Conservation (phyloP, 2,888 invertebrate genomes). For the Cryptocephalus moraei region DNA sequence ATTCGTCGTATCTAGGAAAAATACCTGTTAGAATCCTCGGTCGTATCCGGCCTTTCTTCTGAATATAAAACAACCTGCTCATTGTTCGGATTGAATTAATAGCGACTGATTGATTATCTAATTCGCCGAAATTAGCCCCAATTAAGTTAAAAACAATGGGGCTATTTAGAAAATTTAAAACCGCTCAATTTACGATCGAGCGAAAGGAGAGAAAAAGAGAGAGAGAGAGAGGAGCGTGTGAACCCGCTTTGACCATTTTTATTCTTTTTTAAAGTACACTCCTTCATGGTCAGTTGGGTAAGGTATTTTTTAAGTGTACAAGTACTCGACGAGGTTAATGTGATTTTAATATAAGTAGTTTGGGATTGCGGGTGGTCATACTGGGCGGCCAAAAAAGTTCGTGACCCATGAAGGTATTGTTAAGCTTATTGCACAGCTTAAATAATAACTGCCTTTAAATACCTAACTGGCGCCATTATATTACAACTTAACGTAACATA, state of each 20-base stretch:
- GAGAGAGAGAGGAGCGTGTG: slow-evolving; percentile 7
- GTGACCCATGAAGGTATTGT: too few species aligned
- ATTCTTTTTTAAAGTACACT: neutral
- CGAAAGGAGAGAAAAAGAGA: neutral
- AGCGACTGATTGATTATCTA: slow-evolving; percentile 15
- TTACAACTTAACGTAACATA: too few species aligned
- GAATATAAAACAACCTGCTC: slow-evolving; percentile 7
- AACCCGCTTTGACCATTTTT: slow-evolving; percentile 10
- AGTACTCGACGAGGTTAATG: too few species aligned
- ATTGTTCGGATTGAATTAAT: slow-evolving; percentile 13
- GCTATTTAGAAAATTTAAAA: slow-evolving; percentile 11
- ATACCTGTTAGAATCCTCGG: too few species aligned
- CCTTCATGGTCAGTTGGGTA: slow-evolving; percentile 13
- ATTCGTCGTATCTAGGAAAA: too few species aligned
- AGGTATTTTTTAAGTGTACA: slow-evolving; percentile 1
- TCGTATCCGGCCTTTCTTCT: too few species aligned
- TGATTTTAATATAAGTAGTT: too few species aligned
- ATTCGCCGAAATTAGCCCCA: slow-evolving; percentile 14
- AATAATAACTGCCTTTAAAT: too few species aligned
- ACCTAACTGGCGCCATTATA: too few species aligned
- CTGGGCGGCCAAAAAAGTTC: too few species aligned
- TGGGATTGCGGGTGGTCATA: too few species aligned
- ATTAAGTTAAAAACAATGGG: slow-evolving; percentile 16
- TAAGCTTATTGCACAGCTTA: too few species aligned
- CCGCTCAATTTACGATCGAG: slow-evolving; percentile 10